Evolutionary conservation across 2,888 invertebrate genomes (phyloP), one percentile per base, ranked within the genome.

Genomic region (Panzeria rudis): DNA sequence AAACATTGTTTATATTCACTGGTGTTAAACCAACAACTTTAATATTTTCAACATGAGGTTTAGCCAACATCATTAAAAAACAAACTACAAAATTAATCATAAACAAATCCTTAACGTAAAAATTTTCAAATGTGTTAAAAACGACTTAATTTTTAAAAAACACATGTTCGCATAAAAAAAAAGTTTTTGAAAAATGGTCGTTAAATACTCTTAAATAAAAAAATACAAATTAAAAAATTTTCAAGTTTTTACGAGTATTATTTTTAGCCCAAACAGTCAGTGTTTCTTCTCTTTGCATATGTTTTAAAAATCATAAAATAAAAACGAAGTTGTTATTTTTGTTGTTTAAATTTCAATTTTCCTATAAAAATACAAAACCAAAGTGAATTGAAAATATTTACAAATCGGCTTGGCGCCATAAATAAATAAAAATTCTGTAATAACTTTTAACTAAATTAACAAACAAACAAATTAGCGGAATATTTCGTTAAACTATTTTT

Each of bases 371-470:
- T 47, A 78, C 56, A 75, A 78, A 78, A 69, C 78, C 78, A 78
- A 85, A 81, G 84, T 81, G 84, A 85, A 85, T 82, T 75, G 78
- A 85, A 81, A 85, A 85, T 85, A 85, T 85, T 85, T 82, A 85
- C 82, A 78, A 73, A 82, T 69, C 62, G 69, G 29, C 82, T 82
- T 62, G 84, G 82, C 85, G 85, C 85, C 85, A 75, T 85, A 78
- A 82, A 78, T 82, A 71, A 77, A 80, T 80, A 80, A 68, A 69
- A 66, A 32, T 29, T 17, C 9, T 62, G 54, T 66, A 66, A 68
- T 56, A 35, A 66, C 15, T 20, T 61, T 50, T 29, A 69, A 50
- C 50, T 41, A 56, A 62, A 71, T 62, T 29, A 71, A 59, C 47
- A 44, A 62, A 56, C 23, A 62, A 47, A 66, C 29, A 44, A 54